Conservation (phyloP, 2,888 invertebrate genomes). For the Xanthorhoe spadicearia region DNA sequence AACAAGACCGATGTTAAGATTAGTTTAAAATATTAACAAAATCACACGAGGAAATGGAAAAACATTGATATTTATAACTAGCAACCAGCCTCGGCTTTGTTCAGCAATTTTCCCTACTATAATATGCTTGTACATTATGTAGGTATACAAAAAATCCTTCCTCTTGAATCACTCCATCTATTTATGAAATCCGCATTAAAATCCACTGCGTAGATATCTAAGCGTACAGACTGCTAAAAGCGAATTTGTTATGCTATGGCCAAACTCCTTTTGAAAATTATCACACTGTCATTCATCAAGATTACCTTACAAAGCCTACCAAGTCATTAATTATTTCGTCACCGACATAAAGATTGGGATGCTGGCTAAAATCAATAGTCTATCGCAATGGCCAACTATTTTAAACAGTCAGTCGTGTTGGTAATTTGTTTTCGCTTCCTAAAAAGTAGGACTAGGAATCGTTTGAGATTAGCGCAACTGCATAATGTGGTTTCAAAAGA, state of each 20-base stretch:
- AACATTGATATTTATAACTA: background rate
- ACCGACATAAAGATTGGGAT: constrained; percentile 15
- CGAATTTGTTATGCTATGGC: background rate
- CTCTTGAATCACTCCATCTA: no score
- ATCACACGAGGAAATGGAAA: background rate
- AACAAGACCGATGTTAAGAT: background rate
- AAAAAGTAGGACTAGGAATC: constrained; percentile 26
- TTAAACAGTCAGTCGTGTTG: constrained; percentile 36
- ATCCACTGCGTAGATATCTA: no score
- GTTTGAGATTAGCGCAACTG: constrained; percentile 22
- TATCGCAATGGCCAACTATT: constrained; percentile 42
- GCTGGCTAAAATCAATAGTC: constrained; percentile 33
- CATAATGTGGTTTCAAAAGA: constrained; percentile 8
- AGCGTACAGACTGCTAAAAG: no score
- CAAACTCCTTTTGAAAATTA: constrained; percentile 13
- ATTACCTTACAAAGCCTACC: constrained; percentile 7
- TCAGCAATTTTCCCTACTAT: no score
- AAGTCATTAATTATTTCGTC: constrained; percentile 19
- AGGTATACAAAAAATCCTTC: no score
- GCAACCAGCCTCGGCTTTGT: no score
- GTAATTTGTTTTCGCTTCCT: constrained; percentile 31
- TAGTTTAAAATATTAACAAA: constrained; percentile 1
- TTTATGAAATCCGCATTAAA: no score
- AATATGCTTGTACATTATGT: no score
- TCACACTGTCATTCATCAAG: constrained; percentile 25